Conservation (phyloP, 92 coral and sea anemone species). For the Galaxea fascicularis region DNA sequence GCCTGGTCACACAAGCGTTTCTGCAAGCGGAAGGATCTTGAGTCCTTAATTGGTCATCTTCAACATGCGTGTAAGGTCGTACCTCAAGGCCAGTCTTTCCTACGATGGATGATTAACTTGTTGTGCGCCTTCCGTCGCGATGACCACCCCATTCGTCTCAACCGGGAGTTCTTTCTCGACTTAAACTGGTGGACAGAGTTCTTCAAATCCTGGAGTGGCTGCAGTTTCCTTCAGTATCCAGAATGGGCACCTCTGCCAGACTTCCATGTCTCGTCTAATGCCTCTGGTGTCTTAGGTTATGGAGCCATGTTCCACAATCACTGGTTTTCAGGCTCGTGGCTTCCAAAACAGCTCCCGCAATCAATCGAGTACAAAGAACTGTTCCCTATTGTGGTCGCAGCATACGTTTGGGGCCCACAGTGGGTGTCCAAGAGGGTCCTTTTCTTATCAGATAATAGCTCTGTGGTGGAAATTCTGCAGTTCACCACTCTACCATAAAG, state of each 20-base stretch:
- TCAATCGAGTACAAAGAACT: slow-evolving; percentile 40
- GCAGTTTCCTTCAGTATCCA: too few relatives aligned
- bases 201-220: too few relatives aligned
- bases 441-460: slow-evolving; percentile 3
- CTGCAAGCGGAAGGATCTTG: too few relatives aligned
- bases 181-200: slow-evolving; percentile 38
- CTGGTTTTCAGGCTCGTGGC: slow-evolving; percentile 43
- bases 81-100: too few relatives aligned
- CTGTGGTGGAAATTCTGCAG: slow-evolving; percentile 20
- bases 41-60: too few relatives aligned
- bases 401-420: background rate
- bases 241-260: slow-evolving; percentile 30
- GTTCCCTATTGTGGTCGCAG: slow-evolving; percentile 31
- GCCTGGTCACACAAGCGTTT: too few relatives aligned
- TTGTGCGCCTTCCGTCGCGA: too few relatives aligned
- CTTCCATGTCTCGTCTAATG: slow-evolving; percentile 20
- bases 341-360: background rate
- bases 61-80: too few relatives aligned
- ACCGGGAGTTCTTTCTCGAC: slow-evolving; percentile 21
- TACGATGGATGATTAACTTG: too few relatives aligned
- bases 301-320: slow-evolving; percentile 27
- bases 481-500: slow-evolving; percentile 20
- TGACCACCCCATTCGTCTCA: background rate
- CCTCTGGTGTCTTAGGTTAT: slow-evolving; percentile 28
- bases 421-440: too few relatives aligned